Evolutionary conservation across 1,140 invertebrate genomes (phyloP).

Genomic region (Scaptomyza hsui): DNA sequence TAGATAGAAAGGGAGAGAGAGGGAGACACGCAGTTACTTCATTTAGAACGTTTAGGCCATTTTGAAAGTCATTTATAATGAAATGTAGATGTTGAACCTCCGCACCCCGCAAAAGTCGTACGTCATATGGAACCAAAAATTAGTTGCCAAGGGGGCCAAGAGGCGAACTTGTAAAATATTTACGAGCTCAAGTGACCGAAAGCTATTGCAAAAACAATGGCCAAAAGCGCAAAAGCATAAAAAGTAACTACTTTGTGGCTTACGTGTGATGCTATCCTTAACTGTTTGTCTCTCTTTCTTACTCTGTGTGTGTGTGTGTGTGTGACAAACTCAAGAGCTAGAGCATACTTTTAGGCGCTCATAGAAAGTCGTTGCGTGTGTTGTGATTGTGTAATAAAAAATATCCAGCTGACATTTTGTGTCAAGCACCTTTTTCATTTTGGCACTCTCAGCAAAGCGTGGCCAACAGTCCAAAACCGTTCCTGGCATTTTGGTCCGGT

Average conservation of each 20-base stretch:
- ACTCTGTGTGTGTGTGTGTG: slow-evolving; percentile 14
- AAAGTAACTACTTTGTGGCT: slow-evolving; percentile 82
- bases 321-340: slow-evolving; percentile 29
- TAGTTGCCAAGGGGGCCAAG: slow-evolving; percentile 42
- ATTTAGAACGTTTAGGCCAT: slow-evolving; percentile 62
- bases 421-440: slow-evolving; percentile 83
- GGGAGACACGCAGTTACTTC: slow-evolving; percentile 46
- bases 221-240: slow-evolving; percentile 59
- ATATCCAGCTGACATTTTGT: slow-evolving; percentile 83
- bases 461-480: slow-evolving; percentile 46
- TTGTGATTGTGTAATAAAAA: slow-evolving; percentile 82
- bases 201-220: slow-evolving; percentile 49
- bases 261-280: slow-evolving; percentile 58
- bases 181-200: slow-evolving; percentile 69
- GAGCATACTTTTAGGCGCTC: slow-evolving; percentile 47
- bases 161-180: slow-evolving; percentile 75
- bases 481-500: slow-evolving; percentile 7
- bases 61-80: slow-evolving; percentile 79
- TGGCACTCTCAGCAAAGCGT: slow-evolving; percentile 68
- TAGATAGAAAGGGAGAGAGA: background rate
- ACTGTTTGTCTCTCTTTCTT: background rate
- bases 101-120: slow-evolving; percentile 49
- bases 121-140: slow-evolving; percentile 69
- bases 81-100: slow-evolving; percentile 71
- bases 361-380: slow-evolving; percentile 39